A percentile compares a stretch with the other conserved stretches of the same genome.
These are phyloP conservation scores for Eupelmus urozonus DNA, from an alignment of 2,888 invertebrate species.

Conservation along the genomic window DNA sequence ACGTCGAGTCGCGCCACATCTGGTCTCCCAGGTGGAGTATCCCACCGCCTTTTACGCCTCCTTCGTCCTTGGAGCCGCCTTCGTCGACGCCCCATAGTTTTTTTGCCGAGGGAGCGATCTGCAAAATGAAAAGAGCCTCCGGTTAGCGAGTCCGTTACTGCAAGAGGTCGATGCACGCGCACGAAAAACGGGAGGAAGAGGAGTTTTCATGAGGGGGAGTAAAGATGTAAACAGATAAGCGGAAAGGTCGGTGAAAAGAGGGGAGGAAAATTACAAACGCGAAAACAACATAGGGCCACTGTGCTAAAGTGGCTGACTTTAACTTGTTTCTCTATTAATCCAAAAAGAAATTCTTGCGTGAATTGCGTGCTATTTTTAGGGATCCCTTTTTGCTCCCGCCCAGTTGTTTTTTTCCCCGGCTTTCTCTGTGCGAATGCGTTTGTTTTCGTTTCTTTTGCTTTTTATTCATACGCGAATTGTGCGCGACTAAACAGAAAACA, in stretches of 20 bases:
- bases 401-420: not conserved
- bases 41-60: conserved; percentile 85
- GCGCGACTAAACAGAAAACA: not conserved
- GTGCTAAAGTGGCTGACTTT: not conserved
- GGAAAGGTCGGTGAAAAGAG: not conserved
- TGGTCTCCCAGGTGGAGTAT: conserved; percentile 90
- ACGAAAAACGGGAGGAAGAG: not conserved
- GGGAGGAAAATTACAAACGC: not conserved
- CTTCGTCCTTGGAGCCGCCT: conserved; percentile 80
- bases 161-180: conserved; percentile 63
- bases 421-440: not conserved
- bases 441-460: not conserved
- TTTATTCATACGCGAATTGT: not conserved
- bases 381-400: not conserved
- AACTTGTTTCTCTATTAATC: conserved; percentile 26
- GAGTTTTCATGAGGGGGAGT: not conserved
- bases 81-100: conserved; percentile 90
- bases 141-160: conserved; percentile 61
- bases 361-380: conserved; percentile 24
- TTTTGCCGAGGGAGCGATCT: conserved; percentile 96
- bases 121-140: conserved; percentile 71
- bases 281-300: not conserved
- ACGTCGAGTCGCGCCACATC: conserved; percentile 95
- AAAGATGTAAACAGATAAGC: not conserved
- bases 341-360: not conserved